Evolutionary conservation across 2,888 invertebrate species (phyloP), one percentile per base, ranked within the genome.

Genomic region (Aleiodes alternator): DNA sequence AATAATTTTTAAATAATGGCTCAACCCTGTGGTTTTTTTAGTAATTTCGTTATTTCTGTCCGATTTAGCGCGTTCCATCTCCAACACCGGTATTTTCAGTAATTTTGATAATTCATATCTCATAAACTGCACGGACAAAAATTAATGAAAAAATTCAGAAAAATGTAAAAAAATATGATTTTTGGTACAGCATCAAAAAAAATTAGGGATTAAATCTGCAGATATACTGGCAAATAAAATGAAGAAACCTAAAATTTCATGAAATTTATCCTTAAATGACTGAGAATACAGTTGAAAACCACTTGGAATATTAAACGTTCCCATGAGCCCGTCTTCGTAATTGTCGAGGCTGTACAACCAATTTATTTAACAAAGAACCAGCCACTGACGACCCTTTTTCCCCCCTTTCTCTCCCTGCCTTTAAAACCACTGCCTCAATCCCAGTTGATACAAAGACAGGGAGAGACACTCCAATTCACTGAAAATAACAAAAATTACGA

Each of bases 401-500:
- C 55, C 57, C 11, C 57, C 29, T 9, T 31, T 7, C n/a, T 31
- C 57, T n/a, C 31, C 6, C 29, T 16, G 29, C 57, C 12, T 23
- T 23, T 23, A 29, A 29, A 9, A 12, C 57, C 5, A 8, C 38
- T 8, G 38, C 38, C 3, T 38, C 38, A 38, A 38, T 4, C 38
- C 38, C 8, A 38, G n/a, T 50, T 51, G 14, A 68, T 57, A 16
- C 59, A 69, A 43, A 69, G 53, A 38, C 57, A 69, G 59, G 56
- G 53, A 38, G 69, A 69, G 59, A 29, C 69, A 61, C 61, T 43
- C 69, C 51, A 51, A 74, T 69, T 34, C 51, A 61, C 12, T 75
- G 55, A 75, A 75, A 75, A 75, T 66, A 75, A 70, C 70, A 70
- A 29, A 75, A 75, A 75, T 70, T 75, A 70, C 31, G 11, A 38